Evolutionary conservation across 2,888 invertebrate genomes (phyloP), one percentile per base, ranked within the genome.

Genomic region (Gnatocerus cornutus): DNA sequence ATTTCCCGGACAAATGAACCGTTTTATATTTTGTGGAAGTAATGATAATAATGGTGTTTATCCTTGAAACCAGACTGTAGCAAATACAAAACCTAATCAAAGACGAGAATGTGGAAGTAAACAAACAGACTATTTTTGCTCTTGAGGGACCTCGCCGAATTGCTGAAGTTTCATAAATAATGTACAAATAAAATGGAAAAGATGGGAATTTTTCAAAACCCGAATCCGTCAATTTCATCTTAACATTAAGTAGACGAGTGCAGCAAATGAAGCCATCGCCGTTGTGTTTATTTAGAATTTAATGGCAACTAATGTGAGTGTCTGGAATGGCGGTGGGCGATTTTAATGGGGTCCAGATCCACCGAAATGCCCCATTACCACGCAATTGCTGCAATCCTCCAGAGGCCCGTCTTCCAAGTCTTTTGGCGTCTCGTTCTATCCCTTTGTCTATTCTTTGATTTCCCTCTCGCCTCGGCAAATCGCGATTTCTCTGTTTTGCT

Each of bases 361-460:
- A 68, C 69, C 71, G 72, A 75, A 77, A 74, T 73, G 74, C 73
- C 69, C 77, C 73, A 74, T 77, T 75, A 74, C 76, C 74, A 76
- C 72, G 74, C 76, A 74, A 76, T 77, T 77, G 73, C 73, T 66
- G 74, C 73, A 69, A 75, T 74, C 69, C 76, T 69, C 76, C 66
- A 39, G 71, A 74, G 74, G 45, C 69, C 59, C 46, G 39, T 65
- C 64, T 59, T 68, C 29, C 45, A 30, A 14, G 61, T 48, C 55
- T 55, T 68, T 43, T 63, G 37, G 41, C 62, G 8, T 66, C 41
- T 66, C 67, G 7, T 62, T 62, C 67, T 52, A 59, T 41, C 53
- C 48, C 33, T 53, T 68, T 68, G 58, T 55, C 52, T 48, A 27
- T 8, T 48, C 53, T 45, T 68, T 46, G 50, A 27, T 62, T 53